phyloP scores from a whole-genome alignment of 2,113 vertebrate species.

The Colossoma macropomum region DNA sequence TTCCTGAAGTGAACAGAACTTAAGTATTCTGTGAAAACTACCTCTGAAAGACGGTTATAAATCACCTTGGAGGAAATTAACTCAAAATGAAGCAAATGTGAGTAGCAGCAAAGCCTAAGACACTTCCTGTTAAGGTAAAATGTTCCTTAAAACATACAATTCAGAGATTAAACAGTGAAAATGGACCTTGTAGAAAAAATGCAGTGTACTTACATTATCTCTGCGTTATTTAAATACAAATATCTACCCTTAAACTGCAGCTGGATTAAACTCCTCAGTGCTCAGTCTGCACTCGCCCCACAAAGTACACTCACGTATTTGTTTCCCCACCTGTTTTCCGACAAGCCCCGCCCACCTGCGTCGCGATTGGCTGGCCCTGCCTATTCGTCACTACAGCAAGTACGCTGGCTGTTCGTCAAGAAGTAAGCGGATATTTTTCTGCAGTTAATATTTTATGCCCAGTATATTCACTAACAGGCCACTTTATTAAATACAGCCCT shows the following conservation, averaged over 20 bases:
- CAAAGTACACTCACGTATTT: neutral
- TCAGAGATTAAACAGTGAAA: neutral
- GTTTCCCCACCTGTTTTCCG: neutral
- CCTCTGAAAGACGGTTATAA: neutral
- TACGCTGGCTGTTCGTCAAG: too few relatives aligned
- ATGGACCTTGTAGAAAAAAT: neutral
- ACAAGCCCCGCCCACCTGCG: neutral
- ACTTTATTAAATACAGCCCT: too few relatives aligned
- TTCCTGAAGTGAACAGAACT: neutral
- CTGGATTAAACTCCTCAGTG: neutral
- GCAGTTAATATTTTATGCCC: too few relatives aligned
- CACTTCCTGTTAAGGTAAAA: constrained; percentile 12
- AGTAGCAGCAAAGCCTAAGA: neutral
- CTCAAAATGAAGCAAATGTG: neutral
- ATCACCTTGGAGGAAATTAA: neutral
- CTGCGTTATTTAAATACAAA: neutral
- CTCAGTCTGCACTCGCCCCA: neutral
- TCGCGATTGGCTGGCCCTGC: neutral
- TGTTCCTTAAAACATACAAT: neutral
- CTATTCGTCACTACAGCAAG: too few relatives aligned
- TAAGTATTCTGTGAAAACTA: neutral
- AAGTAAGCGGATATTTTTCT: too few relatives aligned
- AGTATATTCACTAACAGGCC: too few relatives aligned
- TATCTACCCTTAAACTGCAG: neutral
- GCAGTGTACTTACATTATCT: constrained; percentile 4